Percentiles rank a stretch among this genome's conserved stretches.
Evolutionary conservation across 2,113 vertebrate genomes (phyloP).

Genomic region (Aramus guarauna): DNA sequence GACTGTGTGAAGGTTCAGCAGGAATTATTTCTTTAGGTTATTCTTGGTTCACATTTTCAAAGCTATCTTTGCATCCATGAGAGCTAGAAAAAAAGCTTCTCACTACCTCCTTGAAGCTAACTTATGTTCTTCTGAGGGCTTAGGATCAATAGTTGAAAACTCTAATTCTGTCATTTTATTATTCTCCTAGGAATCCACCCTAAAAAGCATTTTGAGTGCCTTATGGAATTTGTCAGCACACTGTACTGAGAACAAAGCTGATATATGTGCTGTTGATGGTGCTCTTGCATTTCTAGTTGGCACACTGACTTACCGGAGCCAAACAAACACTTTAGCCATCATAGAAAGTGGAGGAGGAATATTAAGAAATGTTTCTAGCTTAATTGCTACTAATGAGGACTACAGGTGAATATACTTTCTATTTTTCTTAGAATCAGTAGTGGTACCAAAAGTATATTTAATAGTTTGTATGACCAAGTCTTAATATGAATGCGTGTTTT

Average conservation of each 20-base stretch:
- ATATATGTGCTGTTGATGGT: conserved; percentile 91
- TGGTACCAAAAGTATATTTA: not conserved
- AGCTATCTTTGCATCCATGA: not conserved
- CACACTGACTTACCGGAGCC: conserved; percentile 92
- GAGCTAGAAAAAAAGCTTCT: not conserved
- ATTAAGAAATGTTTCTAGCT: conserved; percentile 94
- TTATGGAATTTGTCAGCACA: conserved; percentile 96
- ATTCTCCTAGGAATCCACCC: conserved; percentile 86
- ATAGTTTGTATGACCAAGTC: not conserved
- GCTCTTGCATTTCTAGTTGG: conserved; percentile 92
- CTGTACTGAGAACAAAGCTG: conserved; percentile 94
- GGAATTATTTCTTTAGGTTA: not conserved
- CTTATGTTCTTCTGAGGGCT: not conserved
- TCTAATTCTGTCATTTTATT: not conserved
- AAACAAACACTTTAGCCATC: conserved; percentile 96
- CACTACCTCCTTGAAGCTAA: not conserved
- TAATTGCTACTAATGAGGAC: conserved; percentile 93
- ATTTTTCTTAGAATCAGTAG: not conserved
- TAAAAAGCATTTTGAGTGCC: conserved; percentile 92
- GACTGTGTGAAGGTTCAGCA: not conserved
- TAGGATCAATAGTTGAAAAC: not conserved
- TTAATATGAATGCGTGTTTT: not conserved
- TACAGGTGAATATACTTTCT: conserved; percentile 77
- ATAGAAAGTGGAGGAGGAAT: conserved; percentile 98
- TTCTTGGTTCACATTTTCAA: not conserved